Evolutionary conservation across 2,113 vertebrate species (phyloP).

Genomic region (Chamaetylas fuelleborni): DNA sequence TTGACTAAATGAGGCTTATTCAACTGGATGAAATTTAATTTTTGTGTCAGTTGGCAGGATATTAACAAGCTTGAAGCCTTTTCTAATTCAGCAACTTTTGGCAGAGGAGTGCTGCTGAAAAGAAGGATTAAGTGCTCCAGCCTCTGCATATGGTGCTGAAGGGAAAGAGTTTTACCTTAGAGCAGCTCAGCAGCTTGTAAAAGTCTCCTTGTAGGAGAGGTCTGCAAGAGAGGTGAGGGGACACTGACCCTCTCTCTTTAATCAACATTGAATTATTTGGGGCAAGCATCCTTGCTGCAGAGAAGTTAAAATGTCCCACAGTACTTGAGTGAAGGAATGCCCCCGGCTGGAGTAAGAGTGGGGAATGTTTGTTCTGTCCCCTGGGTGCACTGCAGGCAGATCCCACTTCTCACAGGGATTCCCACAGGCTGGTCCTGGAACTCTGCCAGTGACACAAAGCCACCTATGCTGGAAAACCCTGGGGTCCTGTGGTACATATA

Average conservation of each 20-base stretch:
- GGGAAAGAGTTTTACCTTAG: background rate
- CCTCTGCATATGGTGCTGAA: background rate
- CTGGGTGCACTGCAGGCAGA: background rate
- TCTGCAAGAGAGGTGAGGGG: background rate
- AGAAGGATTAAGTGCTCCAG: background rate
- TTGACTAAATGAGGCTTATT: background rate
- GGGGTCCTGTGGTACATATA: accelerated
- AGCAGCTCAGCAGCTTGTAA: background rate
- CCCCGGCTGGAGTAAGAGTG: background rate
- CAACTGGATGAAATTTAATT: constrained; percentile 33
- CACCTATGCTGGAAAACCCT: background rate
- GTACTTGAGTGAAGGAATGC: background rate
- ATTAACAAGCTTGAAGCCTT: constrained; percentile 4
- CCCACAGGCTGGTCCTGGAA: background rate
- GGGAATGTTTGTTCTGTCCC: background rate
- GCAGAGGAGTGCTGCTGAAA: background rate
- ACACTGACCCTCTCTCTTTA: background rate
- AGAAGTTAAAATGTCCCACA: background rate
- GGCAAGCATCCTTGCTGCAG: background rate
- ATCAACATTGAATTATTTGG: background rate
- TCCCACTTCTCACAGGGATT: background rate
- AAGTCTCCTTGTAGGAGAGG: background rate
- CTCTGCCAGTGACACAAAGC: background rate
- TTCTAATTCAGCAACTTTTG: constrained; percentile 21
- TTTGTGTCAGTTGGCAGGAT: constrained; percentile 29